Evolutionary conservation across 2,113 vertebrate genomes (phyloP), one percentile per base, ranked within the genome.

Genomic region (Raja brachyura): DNA sequence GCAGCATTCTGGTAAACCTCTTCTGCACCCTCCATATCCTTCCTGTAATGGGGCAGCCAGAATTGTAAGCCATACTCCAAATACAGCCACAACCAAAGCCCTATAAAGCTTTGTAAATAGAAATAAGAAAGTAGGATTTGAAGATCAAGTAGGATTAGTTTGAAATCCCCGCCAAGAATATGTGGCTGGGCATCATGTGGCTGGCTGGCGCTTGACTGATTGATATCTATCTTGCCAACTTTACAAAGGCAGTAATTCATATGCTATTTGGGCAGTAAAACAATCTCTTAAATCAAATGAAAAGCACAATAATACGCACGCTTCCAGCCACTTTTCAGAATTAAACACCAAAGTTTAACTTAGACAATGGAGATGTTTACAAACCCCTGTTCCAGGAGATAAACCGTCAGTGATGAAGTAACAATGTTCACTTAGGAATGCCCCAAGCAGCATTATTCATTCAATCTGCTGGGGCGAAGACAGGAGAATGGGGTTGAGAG

Each of bases 351-450:
- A 22, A 85, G 81, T 54, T 85, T 85, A 85, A 59, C 48, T 56
- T 85, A 20, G 22, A 85, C 81, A 85, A 85, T 59, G 39, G 39
- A 83, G 79, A 56, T 56, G 79, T 83, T 83, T 83, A 83, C 9
- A 20, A 48, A 83, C 48, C 20, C 79, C 56, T 7, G 39, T 25
- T 54, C 22, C 39, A 83, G 25, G 48, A 10, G 20, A 83, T 83
- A 83, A 25, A 83, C 25, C 48, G 79, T 83, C 39, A 3, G 8
- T 16, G 20, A 83, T 83, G 2, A 56, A 56, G 22, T 22, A 56
- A 48, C 79, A 83, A 83, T 48, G 56, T 48, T 56, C 79, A 83
- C 79, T 33, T 14, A 9, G 39, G 20, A 83, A 83, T 25, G 39
- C 56, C 56, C 22, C 48, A 0, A 22, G 16, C 79, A 83, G 13